Base-by-base conservation (phyloP, 2,113 vertebrate genomes). In the Perognathus longimembris region DNA sequence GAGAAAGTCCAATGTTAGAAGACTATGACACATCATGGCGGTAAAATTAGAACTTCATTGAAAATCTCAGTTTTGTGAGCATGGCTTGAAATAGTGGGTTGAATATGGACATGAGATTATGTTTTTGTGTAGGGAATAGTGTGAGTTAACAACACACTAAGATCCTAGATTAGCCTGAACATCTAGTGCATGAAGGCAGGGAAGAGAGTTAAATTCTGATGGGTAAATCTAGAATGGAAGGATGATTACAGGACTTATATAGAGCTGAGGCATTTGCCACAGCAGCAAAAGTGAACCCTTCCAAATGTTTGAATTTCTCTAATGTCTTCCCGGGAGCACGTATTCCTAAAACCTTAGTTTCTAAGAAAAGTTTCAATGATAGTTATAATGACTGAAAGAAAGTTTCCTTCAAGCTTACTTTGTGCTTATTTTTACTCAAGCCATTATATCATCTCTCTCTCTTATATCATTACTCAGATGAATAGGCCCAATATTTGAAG, bases 21-120 rank as follows among this genome's bases (percentile, higher is more conserved):
- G 5, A 6, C 17, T 61, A 1, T 40, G n/a, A 6, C 17, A 15
- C 50, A 34, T 15, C 15, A 7, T n/a, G 0, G 4, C 6, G 7
- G 22, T 15, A 28, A 73, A 34, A n/a, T 21, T 40, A 36, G n/a
- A 2, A 1, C 45, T n/a, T 76, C 36, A n/a, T 11, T 21, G 2
- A 10, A 1, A 7, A 82, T 22, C 14, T 80, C 18, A 66, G 7
- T 76, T 54, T 73, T 71, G 11, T 54, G 24, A 32, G 2, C 9
- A 57, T 32, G 21, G 26, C 2, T 71, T 69, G 40, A 24, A 45
- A 70, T 11, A 40, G 17, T 28, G 28, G 28, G 20, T 50, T 70
- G 50, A 64, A 36, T 82, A 50, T 81, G 12, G 24, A 15, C n/a
- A 14, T 1, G 2, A 6, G 24, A 2, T 57, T 74, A 14, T 71